phyloP scores from a whole-genome alignment of 2,888 invertebrate species.

The Bembecia ichneumoniformis region DNA sequence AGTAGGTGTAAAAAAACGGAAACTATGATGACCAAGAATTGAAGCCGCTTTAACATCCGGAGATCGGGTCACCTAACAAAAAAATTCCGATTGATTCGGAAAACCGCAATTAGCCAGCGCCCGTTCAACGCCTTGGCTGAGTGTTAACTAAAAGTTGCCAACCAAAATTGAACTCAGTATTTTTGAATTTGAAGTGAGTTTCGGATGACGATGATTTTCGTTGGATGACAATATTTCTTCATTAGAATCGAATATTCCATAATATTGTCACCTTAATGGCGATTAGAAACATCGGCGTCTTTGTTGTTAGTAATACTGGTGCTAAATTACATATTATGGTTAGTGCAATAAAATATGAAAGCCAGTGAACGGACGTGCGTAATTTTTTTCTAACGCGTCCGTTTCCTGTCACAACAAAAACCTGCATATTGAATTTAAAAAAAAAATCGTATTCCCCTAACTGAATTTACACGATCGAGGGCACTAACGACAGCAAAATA shows the following conservation, averaged over 20 bases:
- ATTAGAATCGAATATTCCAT: slow-evolving; percentile 25
- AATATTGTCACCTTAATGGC: slow-evolving; percentile 33
- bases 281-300: slow-evolving; percentile 23
- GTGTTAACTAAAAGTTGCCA: not conserved
- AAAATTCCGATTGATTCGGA: slow-evolving; percentile 39
- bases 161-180: not conserved
- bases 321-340: slow-evolving; percentile 45
- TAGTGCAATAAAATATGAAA: slow-evolving; percentile 50
- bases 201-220: not conserved
- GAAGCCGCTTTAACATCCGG: slow-evolving; percentile 46
- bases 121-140: slow-evolving; percentile 20
- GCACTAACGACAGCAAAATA: slow-evolving; percentile 65
- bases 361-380: slow-evolving; percentile 52
- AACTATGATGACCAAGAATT: slow-evolving; percentile 22
- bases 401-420: slow-evolving; percentile 52
- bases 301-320: slow-evolving; percentile 25
- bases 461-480: slow-evolving; percentile 65
- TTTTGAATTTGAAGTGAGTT: not conserved
- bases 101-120: slow-evolving; percentile 38
- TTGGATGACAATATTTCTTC: slow-evolving; percentile 20
- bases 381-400: slow-evolving; percentile 64
- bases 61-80: slow-evolving; percentile 17
- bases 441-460: slow-evolving; percentile 57
- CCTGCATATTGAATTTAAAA: slow-evolving; percentile 50
- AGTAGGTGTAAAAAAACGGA: slow-evolving; percentile 28